phyloP scores from a whole-genome alignment of 1,140 invertebrate species.

The Drosophila kurseongensis region DNA sequence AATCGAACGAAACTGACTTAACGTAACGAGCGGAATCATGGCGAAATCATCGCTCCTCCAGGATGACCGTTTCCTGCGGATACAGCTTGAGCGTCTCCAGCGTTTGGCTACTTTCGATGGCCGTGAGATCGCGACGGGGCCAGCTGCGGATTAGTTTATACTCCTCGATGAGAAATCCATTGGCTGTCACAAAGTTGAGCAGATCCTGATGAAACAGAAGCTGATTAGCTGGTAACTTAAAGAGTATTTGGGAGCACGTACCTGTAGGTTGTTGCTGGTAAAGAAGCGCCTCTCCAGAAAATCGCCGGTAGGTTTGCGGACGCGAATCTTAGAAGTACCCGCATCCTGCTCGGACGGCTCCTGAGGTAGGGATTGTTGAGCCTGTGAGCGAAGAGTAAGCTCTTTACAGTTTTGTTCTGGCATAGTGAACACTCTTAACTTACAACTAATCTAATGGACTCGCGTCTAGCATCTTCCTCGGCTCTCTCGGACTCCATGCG shows the following conservation, averaged over 20 bases:
- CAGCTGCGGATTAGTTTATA: constrained; percentile 96
- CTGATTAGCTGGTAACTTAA: not conserved
- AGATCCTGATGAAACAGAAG: constrained; percentile 86
- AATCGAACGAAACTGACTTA: constrained; percentile 45
- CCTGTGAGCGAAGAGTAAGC: constrained; percentile 45
- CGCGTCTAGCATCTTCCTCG: constrained; percentile 89
- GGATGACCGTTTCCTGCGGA: constrained; percentile 96
- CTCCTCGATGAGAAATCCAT: constrained; percentile 94
- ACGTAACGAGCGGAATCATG: constrained; percentile 85
- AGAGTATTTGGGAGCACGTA: constrained; percentile 52
- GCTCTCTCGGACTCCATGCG: constrained; percentile 89
- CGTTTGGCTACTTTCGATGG: constrained; percentile 90
- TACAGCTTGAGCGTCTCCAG: constrained; percentile 93
- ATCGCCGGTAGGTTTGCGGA: constrained; percentile 91
- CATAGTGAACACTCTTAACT: not conserved
- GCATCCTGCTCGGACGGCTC: constrained; percentile 87
- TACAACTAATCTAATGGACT: constrained; percentile 85
- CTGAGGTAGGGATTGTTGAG: constrained; percentile 88
- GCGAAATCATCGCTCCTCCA: constrained; percentile 93
- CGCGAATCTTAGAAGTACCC: constrained; percentile 89
- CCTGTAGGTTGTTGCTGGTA: constrained; percentile 87
- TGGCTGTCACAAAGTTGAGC: constrained; percentile 93
- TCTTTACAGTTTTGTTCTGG: not conserved
- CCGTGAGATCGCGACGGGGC: constrained; percentile 95
- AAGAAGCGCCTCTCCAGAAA: constrained; percentile 91